Conservation (phyloP, 64 coral and sea anemone genomes). For the Stichodactyla mertensii region DNA sequence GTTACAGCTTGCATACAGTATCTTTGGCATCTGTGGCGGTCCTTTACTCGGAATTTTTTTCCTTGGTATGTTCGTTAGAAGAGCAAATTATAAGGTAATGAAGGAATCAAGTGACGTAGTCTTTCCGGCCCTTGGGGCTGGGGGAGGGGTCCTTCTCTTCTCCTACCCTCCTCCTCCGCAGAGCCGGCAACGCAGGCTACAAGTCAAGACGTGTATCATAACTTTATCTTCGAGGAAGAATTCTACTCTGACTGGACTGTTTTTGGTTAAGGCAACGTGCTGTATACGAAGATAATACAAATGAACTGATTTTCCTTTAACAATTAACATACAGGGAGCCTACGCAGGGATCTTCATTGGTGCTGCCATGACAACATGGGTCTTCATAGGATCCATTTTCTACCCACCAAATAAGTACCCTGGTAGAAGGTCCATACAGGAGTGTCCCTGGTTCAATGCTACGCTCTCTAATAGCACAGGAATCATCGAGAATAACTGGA, state of each 20-base stretch:
- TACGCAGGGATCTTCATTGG: conserved; percentile 59
- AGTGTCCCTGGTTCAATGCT: conserved; percentile 53
- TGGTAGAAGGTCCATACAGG: conserved; percentile 31
- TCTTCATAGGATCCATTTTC: conserved; percentile 51
- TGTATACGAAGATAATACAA: background rate
- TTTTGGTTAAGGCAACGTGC: no score
- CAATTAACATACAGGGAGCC: conserved; percentile 31
- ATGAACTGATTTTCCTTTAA: background rate
- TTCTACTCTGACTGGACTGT: no score
- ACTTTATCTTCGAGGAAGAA: no score
- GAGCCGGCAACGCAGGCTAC: no score
- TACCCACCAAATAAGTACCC: conserved; percentile 72
- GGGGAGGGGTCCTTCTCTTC: no score
- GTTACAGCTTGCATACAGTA: conserved; percentile 67
- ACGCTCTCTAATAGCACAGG: conserved; percentile 26
- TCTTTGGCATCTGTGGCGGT: conserved; percentile 78
- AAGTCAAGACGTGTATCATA: no score
- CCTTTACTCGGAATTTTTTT: conserved; percentile 73
- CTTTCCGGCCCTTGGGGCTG: no score
- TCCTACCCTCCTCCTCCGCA: no score
- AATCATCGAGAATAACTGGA: conserved; percentile 54
- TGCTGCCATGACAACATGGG: conserved; percentile 40
- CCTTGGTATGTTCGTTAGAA: conserved; percentile 76
- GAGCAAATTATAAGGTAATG: conserved; percentile 88
- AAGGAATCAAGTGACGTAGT: no score